Evolutionary conservation across 2,797 vertebrate genomes (phyloP).

Genomic region (Pseudomugil tenellus): DNA sequence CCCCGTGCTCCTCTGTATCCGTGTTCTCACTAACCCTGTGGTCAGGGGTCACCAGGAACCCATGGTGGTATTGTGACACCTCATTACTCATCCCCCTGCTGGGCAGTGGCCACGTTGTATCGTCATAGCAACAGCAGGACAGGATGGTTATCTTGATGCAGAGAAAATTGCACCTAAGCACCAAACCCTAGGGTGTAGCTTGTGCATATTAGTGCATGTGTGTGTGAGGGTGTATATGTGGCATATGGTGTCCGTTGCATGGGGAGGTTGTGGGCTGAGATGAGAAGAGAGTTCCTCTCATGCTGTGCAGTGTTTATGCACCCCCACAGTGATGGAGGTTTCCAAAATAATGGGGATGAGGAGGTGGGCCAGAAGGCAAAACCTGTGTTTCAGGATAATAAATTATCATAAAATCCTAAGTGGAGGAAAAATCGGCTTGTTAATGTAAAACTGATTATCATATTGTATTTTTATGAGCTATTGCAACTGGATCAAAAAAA

Average conservation of each 20-base stretch:
- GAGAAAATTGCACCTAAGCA: constrained; percentile 64
- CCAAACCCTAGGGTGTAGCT: constrained; percentile 40
- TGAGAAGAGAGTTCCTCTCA: constrained; percentile 63
- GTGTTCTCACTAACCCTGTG: constrained; percentile 53
- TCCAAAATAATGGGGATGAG: constrained; percentile 56
- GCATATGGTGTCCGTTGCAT: constrained; percentile 70
- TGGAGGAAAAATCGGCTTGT: constrained; percentile 2
- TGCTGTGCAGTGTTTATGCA: constrained; percentile 62
- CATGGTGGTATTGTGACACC: constrained; percentile 61
- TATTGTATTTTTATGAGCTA: not conserved
- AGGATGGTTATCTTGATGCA: constrained; percentile 62
- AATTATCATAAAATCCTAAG: not conserved
- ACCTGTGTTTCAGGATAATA: not conserved
- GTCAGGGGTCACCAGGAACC: constrained; percentile 68
- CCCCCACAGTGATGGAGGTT: constrained; percentile 68
- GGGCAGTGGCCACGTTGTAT: constrained; percentile 38
- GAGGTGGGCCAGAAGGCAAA: constrained; percentile 30
- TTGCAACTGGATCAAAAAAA: too few species aligned
- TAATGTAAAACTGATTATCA: constrained; percentile 1
- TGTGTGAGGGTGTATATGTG: constrained; percentile 18
- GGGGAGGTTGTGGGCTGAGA: constrained; percentile 56
- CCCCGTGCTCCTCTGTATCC: constrained; percentile 50
- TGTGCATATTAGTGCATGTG: constrained; percentile 29
- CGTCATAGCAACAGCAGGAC: constrained; percentile 68
- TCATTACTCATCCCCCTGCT: constrained; percentile 64